Conservation (phyloP, 2,888 invertebrate genomes). For the Malthinus seriepunctatus region DNA sequence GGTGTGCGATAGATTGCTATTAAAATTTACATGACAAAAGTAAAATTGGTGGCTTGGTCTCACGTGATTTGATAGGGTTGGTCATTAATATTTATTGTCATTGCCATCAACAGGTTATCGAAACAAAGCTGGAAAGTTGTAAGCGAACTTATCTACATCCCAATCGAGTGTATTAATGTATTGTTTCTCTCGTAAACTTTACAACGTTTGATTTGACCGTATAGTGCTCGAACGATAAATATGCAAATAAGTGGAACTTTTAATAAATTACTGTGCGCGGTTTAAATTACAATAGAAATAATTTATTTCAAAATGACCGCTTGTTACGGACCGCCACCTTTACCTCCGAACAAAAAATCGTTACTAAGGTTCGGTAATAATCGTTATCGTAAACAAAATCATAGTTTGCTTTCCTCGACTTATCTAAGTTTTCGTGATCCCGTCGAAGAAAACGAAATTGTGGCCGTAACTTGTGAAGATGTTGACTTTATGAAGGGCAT, state of each 20-base stretch:
- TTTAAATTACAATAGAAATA: neutral
- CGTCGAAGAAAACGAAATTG: constrained; percentile 54
- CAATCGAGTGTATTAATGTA: no score
- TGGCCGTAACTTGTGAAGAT: constrained; percentile 43
- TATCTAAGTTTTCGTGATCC: constrained; percentile 63
- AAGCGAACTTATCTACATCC: neutral
- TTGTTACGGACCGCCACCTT: constrained; percentile 62
- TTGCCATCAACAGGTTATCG: constrained; percentile 14
- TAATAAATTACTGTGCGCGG: neutral
- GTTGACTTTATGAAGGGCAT: constrained; percentile 31
- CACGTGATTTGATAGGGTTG: constrained; percentile 15
- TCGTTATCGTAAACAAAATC: constrained; percentile 39
- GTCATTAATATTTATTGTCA: constrained; percentile 24
- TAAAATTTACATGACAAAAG: constrained; percentile 21
- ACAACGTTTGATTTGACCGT: no score
- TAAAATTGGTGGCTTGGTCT: constrained; percentile 15
- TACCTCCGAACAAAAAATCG: constrained; percentile 60
- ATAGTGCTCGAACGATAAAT: neutral
- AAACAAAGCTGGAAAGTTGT: neutral
- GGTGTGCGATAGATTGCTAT: no score
- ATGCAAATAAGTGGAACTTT: constrained; percentile 2
- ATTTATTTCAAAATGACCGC: constrained; percentile 55
- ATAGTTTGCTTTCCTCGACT: constrained; percentile 56
- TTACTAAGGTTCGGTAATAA: constrained; percentile 34
- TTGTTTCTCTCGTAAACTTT: no score